Evolutionary conservation across 2,888 invertebrate species (phyloP), one percentile per base, ranked within the genome.

Genomic region (Pammene aurita): DNA sequence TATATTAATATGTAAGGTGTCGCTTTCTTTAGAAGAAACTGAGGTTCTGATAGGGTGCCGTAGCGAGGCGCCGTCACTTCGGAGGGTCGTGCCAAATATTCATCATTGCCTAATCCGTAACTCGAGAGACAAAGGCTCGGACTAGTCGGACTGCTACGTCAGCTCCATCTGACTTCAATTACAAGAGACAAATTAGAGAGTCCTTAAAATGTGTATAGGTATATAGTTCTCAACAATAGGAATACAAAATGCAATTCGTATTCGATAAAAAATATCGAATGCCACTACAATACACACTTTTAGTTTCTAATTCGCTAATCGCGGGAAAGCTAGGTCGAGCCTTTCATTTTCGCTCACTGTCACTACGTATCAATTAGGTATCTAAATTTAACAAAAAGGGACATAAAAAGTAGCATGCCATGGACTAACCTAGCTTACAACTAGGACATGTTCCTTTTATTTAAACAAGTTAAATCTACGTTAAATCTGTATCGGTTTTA

Each of bases 1-100:
- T 62, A 62, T 63, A 65, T 48, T 64, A 64, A 52, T 66, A 57
- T 62, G 57, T 80, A 82, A 81, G 76, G 76, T 82, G 82, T 87
- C 86, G 84, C 83, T 87, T 86, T 79, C 80, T 82, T 81, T 85
- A 87, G 84, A 75, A 75, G 74, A 75, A 78, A 79, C 76, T 77
- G 74, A 78, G 72, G 72, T 72, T 74, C 71, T 74, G 72, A 78
- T 84, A 83, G 77, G 78, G 76, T 74, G 78, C 74, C 72, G 78
- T 77, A 78, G 77, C 67, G 72, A 78, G 76, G 74, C 77, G 54
- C 34, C 14, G 13, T 7, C 14, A 76, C 77, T 26, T 41, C 35
- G 16, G 16, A 7, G 77, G 79, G 81, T 83, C 81, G 79, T 80
- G 82, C 80, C 80, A 76, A 81, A 76, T 66, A 61, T 66, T 65